Evolutionary conservation across 1,140 invertebrate species (phyloP).

Genomic region (Galleria mellonella): DNA sequence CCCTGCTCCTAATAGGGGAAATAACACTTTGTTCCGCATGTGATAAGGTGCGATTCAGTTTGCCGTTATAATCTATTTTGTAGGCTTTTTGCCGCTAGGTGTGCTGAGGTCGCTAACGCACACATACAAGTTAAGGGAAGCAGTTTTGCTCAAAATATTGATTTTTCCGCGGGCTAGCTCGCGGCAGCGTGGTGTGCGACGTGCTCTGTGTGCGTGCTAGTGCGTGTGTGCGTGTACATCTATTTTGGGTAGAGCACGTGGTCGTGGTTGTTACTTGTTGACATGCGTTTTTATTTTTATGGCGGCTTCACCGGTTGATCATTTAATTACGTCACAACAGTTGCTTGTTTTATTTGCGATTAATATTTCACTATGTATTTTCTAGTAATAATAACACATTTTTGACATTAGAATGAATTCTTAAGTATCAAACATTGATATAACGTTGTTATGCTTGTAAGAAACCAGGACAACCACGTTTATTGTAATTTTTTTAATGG

Average conservation of each 20-base stretch:
- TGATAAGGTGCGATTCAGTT: constrained; percentile 49
- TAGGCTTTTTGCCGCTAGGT: constrained; percentile 23
- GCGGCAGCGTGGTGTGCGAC: constrained; percentile 35
- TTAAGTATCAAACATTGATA: too few relatives aligned
- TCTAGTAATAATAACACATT: too few relatives aligned
- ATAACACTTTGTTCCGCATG: constrained; percentile 43
- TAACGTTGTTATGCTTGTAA: too few relatives aligned
- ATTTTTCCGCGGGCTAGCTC: constrained; percentile 65
- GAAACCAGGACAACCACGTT: too few relatives aligned
- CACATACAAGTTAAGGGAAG: constrained; percentile 59
- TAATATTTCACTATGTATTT: too few relatives aligned
- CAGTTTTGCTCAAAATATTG: constrained; percentile 74
- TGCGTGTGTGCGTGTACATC: constrained; percentile 44
- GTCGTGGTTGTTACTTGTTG: constrained; percentile 66
- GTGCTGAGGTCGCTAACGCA: constrained; percentile 30
- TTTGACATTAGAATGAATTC: too few relatives aligned
- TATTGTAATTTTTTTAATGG: too few relatives aligned
- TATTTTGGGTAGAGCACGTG: constrained; percentile 69
- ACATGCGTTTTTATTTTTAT: constrained; percentile 70
- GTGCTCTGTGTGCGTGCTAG: constrained; percentile 31
- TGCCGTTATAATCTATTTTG: constrained; percentile 15
- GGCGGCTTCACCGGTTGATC: constrained; percentile 33
- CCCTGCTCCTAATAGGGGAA: constrained; percentile 36
- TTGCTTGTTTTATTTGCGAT: constrained; percentile 11
- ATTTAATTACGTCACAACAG: constrained; percentile 49